A percentile compares a stretch with the other conserved stretches of the same genome.
These are phyloP conservation scores for Nymphalis io DNA, from an alignment of 1,140 invertebrate genomes.

Conservation along the genomic window DNA sequence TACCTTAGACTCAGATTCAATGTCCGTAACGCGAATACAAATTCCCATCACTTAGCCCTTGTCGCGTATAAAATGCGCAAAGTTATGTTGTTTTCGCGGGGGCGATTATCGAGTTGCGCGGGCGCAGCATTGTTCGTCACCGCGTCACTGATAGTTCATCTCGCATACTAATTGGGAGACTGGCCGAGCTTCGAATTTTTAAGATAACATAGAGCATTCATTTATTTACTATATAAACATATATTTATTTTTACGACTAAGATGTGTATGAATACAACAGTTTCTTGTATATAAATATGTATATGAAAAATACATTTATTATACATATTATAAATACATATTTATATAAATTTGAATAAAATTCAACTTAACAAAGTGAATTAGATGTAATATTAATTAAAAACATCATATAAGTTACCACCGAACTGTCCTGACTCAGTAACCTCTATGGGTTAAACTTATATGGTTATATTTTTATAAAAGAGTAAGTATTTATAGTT, in stretches of 20 bases:
- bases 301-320: too few relatives aligned
- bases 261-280: not conserved
- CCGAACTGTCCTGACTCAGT: too few relatives aligned
- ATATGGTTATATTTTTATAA: too few relatives aligned
- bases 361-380: too few relatives aligned
- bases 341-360: too few relatives aligned
- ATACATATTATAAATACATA: too few relatives aligned
- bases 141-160: slow-evolving; percentile 37
- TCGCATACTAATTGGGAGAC: slow-evolving; percentile 29
- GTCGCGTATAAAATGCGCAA: slow-evolving; percentile 26
- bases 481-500: too few relatives aligned
- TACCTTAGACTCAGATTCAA: not conserved
- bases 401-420: too few relatives aligned
- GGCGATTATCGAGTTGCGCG: slow-evolving; percentile 26
- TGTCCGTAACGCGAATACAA: slow-evolving; percentile 7
- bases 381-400: too few relatives aligned
- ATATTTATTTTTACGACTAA: slow-evolving; percentile 1
- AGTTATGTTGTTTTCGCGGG: slow-evolving; percentile 34
- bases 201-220: slow-evolving; percentile 18
- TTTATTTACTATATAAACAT: slow-evolving; percentile 20
- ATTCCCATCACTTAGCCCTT: not conserved
- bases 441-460: too few relatives aligned
- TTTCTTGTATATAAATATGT: not conserved
- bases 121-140: slow-evolving; percentile 35
- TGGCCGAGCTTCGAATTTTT: slow-evolving; percentile 24